Conservation (phyloP, 2,797 vertebrate species). For the Epinephelus coioides region DNA sequence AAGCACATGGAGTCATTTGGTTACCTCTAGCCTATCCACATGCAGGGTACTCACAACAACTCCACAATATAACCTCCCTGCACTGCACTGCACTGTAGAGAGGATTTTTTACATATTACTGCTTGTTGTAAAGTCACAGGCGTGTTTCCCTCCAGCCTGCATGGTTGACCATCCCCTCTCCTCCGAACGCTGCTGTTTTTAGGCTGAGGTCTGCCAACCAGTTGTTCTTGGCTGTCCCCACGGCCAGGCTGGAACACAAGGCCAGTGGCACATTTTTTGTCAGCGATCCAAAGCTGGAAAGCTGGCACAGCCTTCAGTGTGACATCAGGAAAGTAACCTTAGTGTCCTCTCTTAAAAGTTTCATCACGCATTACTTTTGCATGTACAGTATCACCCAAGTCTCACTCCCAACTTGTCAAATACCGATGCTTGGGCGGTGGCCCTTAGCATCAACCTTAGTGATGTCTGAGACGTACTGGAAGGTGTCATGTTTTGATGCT, state of each 20-base stretch:
- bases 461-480: too few relatives aligned
- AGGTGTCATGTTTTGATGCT: too few relatives aligned
- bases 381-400: background rate
- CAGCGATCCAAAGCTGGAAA: background rate
- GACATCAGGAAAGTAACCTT: background rate
- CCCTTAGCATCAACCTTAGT: too few relatives aligned
- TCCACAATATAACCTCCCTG: too few relatives aligned
- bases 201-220: slow-evolving; percentile 8
- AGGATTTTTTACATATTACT: background rate
- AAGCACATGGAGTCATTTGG: too few relatives aligned
- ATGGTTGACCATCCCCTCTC: slow-evolving; percentile 11
- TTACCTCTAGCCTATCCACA: too few relatives aligned
- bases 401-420: too few relatives aligned
- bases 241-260: background rate
- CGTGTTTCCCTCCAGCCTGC: background rate
- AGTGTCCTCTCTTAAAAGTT: background rate
- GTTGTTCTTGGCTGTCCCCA: slow-evolving; percentile 14
- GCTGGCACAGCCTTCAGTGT: background rate
- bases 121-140: background rate
- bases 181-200: background rate
- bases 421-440: too few relatives aligned
- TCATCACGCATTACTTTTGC: background rate
- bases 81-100: too few relatives aligned
- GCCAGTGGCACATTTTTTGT: slow-evolving; percentile 8
- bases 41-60: too few relatives aligned